phyloP scores from a whole-genome alignment of 2,888 invertebrate genomes.

The Cyrtodaria siliqua region DNA sequence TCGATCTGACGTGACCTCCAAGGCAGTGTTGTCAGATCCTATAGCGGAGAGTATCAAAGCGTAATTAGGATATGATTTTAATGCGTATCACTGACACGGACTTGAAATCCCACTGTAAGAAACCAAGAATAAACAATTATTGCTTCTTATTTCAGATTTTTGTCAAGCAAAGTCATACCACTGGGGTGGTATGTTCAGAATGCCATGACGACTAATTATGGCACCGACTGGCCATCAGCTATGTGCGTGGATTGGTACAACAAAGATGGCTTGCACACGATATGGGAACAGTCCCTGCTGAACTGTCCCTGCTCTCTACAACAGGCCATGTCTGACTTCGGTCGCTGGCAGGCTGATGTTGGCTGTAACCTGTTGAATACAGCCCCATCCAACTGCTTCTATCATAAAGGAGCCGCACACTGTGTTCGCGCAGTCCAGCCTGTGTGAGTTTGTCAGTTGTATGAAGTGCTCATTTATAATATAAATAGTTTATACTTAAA shows the following conservation, averaged over 20 bases:
- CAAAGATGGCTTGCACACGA: conserved; percentile 94
- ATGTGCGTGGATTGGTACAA: conserved; percentile 97
- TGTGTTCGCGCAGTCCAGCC: conserved; percentile 97
- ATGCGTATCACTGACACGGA: too few relatives aligned
- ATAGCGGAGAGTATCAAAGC: too few relatives aligned
- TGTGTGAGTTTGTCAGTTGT: conserved; percentile 87
- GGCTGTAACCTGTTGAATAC: conserved; percentile 88
- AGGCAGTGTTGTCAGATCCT: too few relatives aligned
- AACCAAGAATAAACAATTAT: too few relatives aligned
- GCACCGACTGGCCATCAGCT: conserved; percentile 92
- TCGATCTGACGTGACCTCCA: too few relatives aligned
- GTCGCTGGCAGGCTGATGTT: conserved; percentile 92
- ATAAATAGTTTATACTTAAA: too few relatives aligned
- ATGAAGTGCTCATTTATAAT: too few relatives aligned
- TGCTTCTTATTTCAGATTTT: conserved; percentile 58
- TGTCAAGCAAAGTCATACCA: conserved; percentile 71
- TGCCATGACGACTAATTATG: conserved; percentile 86
- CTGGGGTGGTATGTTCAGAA: conserved; percentile 79
- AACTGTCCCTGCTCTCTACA: conserved; percentile 95
- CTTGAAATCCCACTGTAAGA: too few relatives aligned
- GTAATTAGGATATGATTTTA: too few relatives aligned
- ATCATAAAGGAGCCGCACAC: conserved; percentile 95
- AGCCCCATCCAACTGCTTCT: conserved; percentile 87
- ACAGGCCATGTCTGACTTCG: conserved; percentile 96
- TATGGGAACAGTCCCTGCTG: conserved; percentile 88